A percentile compares a stretch with the other conserved stretches of the same genome.
Conservation (phyloP, 2,797 vertebrate species). For the Sebastes hubbsi region DNA sequence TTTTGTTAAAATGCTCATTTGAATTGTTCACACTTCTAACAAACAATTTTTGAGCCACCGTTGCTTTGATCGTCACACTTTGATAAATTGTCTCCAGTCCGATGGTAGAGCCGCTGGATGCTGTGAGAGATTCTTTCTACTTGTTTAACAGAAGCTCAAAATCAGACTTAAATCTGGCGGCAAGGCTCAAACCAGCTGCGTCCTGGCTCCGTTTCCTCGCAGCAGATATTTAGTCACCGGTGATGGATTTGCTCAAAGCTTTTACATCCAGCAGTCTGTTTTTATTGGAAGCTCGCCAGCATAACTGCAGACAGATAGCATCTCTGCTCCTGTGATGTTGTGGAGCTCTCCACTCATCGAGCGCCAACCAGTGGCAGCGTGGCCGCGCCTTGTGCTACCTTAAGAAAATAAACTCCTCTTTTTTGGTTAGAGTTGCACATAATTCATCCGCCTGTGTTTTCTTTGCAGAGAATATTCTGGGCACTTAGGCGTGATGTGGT, state of each 20-base stretch:
- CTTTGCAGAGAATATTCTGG: conserved; percentile 15
- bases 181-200: not conserved
- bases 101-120: not conserved
- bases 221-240: conserved; percentile 13
- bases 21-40: not conserved
- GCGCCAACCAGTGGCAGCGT: conserved; percentile 45
- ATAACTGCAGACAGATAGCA: conserved; percentile 51
- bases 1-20: not conserved
- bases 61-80: not conserved
- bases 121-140: not conserved
- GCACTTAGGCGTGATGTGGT: conserved; percentile 16
- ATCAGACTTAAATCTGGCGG: not conserved
- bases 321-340: conserved; percentile 59
- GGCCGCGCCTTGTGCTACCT: conserved; percentile 36
- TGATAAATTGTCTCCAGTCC: not conserved
- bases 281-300: conserved; percentile 57
- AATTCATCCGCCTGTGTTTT: conserved; percentile 24
- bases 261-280: conserved; percentile 55
- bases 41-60: not conserved
- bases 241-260: conserved; percentile 39
- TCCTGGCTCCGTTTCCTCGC: conserved; percentile 5
- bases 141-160: not conserved
- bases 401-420: conserved; percentile 61
- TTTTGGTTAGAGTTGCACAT: conserved; percentile 28
- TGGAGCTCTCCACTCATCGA: conserved; percentile 41